Evolutionary conservation across 2,797 vertebrate genomes (phyloP).

Genomic region (Gymnoscopelus braueri): DNA sequence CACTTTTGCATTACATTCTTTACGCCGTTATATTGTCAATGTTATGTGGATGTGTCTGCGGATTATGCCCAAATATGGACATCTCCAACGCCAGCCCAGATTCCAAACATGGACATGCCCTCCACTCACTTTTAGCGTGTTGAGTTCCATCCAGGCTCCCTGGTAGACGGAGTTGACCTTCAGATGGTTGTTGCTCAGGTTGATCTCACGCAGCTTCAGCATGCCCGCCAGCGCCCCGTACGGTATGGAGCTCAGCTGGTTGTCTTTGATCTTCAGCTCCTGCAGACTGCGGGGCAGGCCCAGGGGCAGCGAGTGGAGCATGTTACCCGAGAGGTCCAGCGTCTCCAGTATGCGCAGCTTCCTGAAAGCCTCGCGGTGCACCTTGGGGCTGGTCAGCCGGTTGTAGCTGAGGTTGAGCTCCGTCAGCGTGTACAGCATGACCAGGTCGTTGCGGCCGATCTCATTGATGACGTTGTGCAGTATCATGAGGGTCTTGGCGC

Average conservation of each 20-base stretch:
- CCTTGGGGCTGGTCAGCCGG: conserved; percentile 85
- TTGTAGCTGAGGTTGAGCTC: conserved; percentile 99
- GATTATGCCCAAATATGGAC: no score
- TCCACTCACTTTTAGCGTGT: conserved; percentile 86
- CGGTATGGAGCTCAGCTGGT: conserved; percentile 85
- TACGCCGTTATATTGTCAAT: no score
- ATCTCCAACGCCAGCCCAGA: no score
- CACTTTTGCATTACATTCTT: no score
- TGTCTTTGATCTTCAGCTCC: conserved; percentile 90
- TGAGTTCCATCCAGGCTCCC: conserved; percentile 91
- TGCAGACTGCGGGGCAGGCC: conserved; percentile 93
- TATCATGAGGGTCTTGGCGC: conserved; percentile 95
- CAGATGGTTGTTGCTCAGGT: conserved; percentile 90
- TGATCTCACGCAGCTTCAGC: conserved; percentile 88
- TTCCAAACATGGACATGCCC: no score
- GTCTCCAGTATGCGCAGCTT: conserved; percentile 90
- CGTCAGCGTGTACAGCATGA: conserved; percentile 89
- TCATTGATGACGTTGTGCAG: conserved; percentile 92
- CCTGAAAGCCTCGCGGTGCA: conserved; percentile 94
- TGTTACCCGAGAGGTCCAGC: conserved; percentile 93
- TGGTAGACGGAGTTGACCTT: conserved; percentile 90
- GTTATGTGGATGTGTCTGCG: no score
- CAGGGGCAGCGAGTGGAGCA: conserved; percentile 81
- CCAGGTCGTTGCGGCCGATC: conserved; percentile 92
- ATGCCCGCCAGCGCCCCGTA: conserved; percentile 88